Base-by-base conservation (phyloP, 2,888 invertebrate genomes). In the Adelphocoris suturalis region DNA sequence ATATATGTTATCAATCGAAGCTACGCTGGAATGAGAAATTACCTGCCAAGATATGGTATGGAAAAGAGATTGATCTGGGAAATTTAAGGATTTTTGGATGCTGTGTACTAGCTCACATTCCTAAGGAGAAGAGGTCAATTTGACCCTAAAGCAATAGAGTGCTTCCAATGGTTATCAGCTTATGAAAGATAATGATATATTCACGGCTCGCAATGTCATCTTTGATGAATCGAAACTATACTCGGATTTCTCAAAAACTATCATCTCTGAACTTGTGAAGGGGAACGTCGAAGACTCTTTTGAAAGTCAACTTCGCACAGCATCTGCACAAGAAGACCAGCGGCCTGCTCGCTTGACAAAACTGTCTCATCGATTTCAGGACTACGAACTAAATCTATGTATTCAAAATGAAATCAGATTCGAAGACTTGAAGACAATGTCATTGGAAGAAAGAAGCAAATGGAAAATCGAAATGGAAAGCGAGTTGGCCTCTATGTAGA, bases 401-500 rank as follows among this genome's bases (percentile, higher is more conserved):
- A n/a, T n/a, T 14, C 81, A 81, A 19, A 81, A 28, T 37, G 81
- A 81, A 28, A 16, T 81, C 28, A 5, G 12, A 13, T 1, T 81
- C 3, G 81, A 81, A 47, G 81, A 81, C 12, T 11, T 81, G 16
- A 46, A 81, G n/a, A 7, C 12, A 4, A 13, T 81, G 12, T 14
- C 81, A 16, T 2, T 81, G 11, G 37, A 89, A 27, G 80, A 90
- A 13, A 80, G 46, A 76, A 81, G 68, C 48, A 55, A 91, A 76
- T 92, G 91, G 92, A 90, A 90, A 75, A 75, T 84, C 23, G 91
- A 92, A 5, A 92, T 92, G 78, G 48, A 48, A 57, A 23, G 86
- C 27, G 92, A 93, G 92, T 92, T 92, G 37, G 80, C 57, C 23
- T 92, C 92, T n/a, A 86, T 92, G 19, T 89, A 92, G 48, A 92